Conservation (phyloP, 2,113 vertebrate genomes). For the Eretmochelys imbricata region DNA sequence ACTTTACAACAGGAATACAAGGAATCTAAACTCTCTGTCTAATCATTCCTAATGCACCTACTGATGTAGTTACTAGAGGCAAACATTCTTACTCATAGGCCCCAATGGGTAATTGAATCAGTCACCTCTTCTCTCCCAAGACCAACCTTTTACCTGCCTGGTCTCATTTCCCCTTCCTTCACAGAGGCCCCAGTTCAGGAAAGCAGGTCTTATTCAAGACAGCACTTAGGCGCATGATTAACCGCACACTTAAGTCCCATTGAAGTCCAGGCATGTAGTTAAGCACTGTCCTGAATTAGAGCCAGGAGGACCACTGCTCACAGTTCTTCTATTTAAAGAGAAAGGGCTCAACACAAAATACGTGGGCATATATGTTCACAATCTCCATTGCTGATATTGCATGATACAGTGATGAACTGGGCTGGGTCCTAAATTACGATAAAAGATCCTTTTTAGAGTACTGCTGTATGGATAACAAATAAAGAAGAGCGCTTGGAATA, state of each 20-base stretch:
- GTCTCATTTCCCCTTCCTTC: background rate
- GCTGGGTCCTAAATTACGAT: background rate
- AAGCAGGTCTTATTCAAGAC: background rate
- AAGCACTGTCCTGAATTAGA: constrained; percentile 27
- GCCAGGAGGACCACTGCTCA: background rate
- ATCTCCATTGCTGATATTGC: background rate
- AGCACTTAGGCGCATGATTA: background rate
- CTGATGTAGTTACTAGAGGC: background rate
- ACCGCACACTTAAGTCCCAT: background rate
- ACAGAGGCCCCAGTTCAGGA: background rate
- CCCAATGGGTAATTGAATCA: background rate
- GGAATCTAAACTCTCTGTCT: background rate
- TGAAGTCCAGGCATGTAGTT: background rate
- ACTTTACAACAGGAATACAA: background rate
- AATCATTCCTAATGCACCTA: background rate
- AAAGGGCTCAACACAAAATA: background rate
- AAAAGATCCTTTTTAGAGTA: background rate
- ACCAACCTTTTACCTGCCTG: background rate
- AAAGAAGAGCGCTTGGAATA: background rate
- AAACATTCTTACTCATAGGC: too few relatives aligned
- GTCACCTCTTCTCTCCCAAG: background rate
- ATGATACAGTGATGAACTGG: constrained; percentile 7
- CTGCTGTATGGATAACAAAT: constrained; percentile 18
- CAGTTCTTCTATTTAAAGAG: background rate
- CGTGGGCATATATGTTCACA: background rate